These are phyloP conservation scores for Omphaloscelis lunosa DNA, from an alignment of 2,888 invertebrate species.

Conservation along the genomic window DNA sequence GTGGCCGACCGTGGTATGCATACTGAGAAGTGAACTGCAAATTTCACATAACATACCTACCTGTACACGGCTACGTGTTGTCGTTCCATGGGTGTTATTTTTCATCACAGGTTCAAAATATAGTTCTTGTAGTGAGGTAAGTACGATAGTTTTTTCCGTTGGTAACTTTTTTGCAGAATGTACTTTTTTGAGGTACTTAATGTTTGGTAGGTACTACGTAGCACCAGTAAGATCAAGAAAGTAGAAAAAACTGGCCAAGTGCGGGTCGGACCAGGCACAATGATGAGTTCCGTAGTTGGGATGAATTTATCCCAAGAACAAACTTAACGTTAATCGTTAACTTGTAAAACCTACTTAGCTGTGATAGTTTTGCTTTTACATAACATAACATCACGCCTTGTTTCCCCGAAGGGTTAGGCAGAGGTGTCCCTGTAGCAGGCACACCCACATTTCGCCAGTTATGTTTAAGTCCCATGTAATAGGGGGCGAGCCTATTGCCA, in stretches of 20 bases:
- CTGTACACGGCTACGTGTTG: constrained; percentile 36
- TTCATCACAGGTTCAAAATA: constrained; percentile 12
- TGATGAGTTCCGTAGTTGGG: no score
- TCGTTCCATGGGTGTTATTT: constrained; percentile 10
- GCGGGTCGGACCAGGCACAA: no score
- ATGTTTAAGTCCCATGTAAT: no score
- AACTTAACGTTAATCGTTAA: no score
- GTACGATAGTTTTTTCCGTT: not conserved
- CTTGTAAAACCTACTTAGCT: no score
- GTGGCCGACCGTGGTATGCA: constrained; percentile 77
- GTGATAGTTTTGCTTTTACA: no score
- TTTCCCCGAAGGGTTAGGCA: no score
- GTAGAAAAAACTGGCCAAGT: not conserved
- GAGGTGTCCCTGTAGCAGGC: no score
- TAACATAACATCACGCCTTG: no score
- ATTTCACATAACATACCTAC: constrained; percentile 77
- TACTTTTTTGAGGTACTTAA: not conserved
- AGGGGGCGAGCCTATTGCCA: no score
- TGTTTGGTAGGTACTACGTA: not conserved
- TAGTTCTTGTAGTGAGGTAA: not conserved
- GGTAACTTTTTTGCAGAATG: not conserved
- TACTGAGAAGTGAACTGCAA: constrained; percentile 76
- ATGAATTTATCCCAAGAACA: no score
- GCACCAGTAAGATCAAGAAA: not conserved
- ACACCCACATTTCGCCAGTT: no score